Evolutionary conservation across 2,113 vertebrate species (phyloP), one percentile per base, ranked within the genome.

Genomic region (Campylorhamphus procurvoides): DNA sequence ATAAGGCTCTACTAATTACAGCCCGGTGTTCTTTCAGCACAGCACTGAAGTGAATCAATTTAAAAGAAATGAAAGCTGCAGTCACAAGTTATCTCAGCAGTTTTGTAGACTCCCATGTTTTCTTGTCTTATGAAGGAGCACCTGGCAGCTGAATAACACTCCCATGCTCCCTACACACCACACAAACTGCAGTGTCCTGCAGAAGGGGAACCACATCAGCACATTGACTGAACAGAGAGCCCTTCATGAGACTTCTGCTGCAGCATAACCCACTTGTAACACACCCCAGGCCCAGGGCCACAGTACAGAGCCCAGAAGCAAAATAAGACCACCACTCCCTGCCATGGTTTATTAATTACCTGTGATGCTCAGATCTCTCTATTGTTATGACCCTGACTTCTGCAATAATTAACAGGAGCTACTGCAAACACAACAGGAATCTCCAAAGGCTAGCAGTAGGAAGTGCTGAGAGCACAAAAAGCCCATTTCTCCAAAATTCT

Each of bases 131-230:
- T 12, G 27, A 53, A 55, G 33, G 47, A 71, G 44, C 0, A 0
- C 0, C 5, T 14, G 16, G 33, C 37, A 83, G 18, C 33, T 3
- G 13, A 92, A 59, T 35, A 20, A 35, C 5, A 1, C 25, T 68
- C 11, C 40, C 52, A 16, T 33, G 6, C 7, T n/a, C 37, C 46
- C 62, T 18, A 1, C 2, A 11, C 67, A 18, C 11, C 23, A 20
- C 4, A 37, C 37, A 67, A 31, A 73, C 12, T 1, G 11, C 5
- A 0, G 50, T 1, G 31, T 9, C 0, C 52, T 46, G 58, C 39
- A 83, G 44, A 23, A 55, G 3, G 8, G 44, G 22, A 74, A 15
- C 55, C 40, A 37, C 81, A 72, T 11, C 42, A 33, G 19, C 27
- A 39, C 71, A 1, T 19, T 63, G 33, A 6, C 52, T 49, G 16